Evolutionary conservation across 1,140 invertebrate genomes (phyloP).

Genomic region (Drosophila pallidifrons): DNA sequence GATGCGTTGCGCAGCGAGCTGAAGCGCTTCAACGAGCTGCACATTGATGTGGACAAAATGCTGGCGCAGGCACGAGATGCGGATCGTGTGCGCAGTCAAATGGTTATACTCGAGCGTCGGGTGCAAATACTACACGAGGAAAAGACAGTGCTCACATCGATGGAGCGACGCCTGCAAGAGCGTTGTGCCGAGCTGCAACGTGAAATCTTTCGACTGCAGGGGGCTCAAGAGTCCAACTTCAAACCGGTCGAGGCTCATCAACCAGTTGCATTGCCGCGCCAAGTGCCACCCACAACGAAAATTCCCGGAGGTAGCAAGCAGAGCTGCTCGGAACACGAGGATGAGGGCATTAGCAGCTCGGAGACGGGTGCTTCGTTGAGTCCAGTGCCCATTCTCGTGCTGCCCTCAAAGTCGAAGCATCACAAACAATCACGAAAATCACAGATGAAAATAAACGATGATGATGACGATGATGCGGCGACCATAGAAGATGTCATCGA

Average conservation of each 20-base stretch:
- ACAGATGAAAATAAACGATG: slow-evolving; percentile 67
- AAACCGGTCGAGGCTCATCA: slow-evolving; percentile 80
- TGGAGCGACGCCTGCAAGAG: slow-evolving; percentile 92
- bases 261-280: slow-evolving; percentile 75
- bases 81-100: slow-evolving; percentile 85
- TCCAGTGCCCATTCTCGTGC: slow-evolving; percentile 86
- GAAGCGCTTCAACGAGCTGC: slow-evolving; percentile 89
- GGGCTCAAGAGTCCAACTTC: slow-evolving; percentile 73
- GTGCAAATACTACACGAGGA: slow-evolving; percentile 93
- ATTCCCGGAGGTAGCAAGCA: slow-evolving; percentile 51
- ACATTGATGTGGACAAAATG: slow-evolving; percentile 89
- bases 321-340: slow-evolving; percentile 92
- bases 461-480: slow-evolving; percentile 91
- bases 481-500: slow-evolving; percentile 95
- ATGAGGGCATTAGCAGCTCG: slow-evolving; percentile 94
- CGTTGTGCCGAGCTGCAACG: slow-evolving; percentile 89
- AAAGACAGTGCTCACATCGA: slow-evolving; percentile 90
- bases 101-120: slow-evolving; percentile 89
- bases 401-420: slow-evolving; percentile 78
- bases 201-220: slow-evolving; percentile 85
- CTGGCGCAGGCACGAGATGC: slow-evolving; percentile 78
- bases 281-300: slow-evolving; percentile 65
- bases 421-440: slow-evolving; percentile 73
- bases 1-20: slow-evolving; percentile 89
- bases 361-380: slow-evolving; percentile 89